Conservation (phyloP, 2,113 vertebrate species). For the Nycticebus coucang region DNA sequence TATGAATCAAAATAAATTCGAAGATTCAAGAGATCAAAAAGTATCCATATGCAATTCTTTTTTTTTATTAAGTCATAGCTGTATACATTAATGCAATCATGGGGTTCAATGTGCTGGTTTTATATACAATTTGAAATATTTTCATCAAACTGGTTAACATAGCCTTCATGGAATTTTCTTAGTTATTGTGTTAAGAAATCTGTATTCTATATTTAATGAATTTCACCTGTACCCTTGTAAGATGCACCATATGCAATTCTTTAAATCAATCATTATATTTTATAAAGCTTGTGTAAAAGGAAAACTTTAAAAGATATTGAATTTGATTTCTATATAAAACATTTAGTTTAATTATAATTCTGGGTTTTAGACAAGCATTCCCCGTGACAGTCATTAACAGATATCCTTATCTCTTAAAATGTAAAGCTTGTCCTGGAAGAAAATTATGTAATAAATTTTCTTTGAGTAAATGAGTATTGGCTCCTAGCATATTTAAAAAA, state of each 20-base stretch:
- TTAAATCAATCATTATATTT: not conserved
- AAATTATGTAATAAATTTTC: not conserved
- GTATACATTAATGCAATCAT: no score
- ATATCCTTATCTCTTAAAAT: constrained; percentile 14
- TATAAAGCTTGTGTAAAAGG: not conserved
- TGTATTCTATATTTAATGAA: no score
- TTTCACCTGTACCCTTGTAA: no score
- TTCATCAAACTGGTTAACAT: no score
- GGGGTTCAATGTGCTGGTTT: no score
- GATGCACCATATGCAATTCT: not conserved
- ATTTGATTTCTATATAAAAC: not conserved
- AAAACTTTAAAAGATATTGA: not conserved
- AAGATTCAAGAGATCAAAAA: not conserved
- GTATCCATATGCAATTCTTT: not conserved
- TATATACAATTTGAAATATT: no score
- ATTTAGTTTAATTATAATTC: not conserved
- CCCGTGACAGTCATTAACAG: not conserved
- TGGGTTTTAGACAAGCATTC: not conserved
- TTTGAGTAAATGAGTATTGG: not conserved
- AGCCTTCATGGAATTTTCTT: no score
- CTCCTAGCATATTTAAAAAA: not conserved
- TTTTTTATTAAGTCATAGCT: no score
- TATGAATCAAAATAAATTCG: not conserved
- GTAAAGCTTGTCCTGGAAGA: not conserved
- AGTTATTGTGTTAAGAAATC: no score